Base-by-base conservation (phyloP, 1,140 invertebrate genomes). In the Pseudomyrmex gracilis region DNA sequence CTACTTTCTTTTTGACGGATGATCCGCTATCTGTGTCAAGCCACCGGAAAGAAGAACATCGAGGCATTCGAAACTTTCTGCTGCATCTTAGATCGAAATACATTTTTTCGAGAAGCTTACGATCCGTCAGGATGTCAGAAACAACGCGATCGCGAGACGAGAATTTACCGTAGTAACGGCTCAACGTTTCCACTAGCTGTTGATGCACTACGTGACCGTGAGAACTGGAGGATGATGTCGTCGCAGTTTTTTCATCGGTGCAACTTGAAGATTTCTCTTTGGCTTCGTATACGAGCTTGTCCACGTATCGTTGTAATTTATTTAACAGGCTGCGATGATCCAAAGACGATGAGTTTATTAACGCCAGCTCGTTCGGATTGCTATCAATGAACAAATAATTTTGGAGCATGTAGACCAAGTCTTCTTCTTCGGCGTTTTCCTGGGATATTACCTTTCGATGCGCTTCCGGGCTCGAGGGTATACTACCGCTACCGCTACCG, bases 61-160 rank as follows among this genome's bases (percentile, higher is more conserved):
- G 85, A 8, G 94, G 94, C 47, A 95, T 95, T 45, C 96, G 93
- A 88, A 97, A 97, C 0, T 96, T 95, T 87, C 96, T 95, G 4
- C 96, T 95, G 89, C 96, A 96, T 83, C 96, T 94, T 60, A 97
- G 92, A 89, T 97, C 96, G 88, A 97, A 96, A 88, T 97, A 97
- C 2, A 97, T 92, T 88, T 96, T 97, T 92, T 97, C 96, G 71
- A 97, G 93, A 1, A 96, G 94, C 90, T 96, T 97, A 71, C 96
- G 94, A 91, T 97, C 96, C 2, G 96, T 97, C 51, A 97, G 91
- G 24, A 97, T 94, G 89, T 97, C 96, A 71, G 96, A 96, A 87
- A 97, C 96, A 12, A 96, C 95, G 91, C 95, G 95, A 82, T 97
- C 95, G 68, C 96, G 94, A 83, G 96, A 96, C 0, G 95, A 93